Evolutionary conservation across 1,140 invertebrate species (phyloP).

Genomic region (Papilio polyxenes): DNA sequence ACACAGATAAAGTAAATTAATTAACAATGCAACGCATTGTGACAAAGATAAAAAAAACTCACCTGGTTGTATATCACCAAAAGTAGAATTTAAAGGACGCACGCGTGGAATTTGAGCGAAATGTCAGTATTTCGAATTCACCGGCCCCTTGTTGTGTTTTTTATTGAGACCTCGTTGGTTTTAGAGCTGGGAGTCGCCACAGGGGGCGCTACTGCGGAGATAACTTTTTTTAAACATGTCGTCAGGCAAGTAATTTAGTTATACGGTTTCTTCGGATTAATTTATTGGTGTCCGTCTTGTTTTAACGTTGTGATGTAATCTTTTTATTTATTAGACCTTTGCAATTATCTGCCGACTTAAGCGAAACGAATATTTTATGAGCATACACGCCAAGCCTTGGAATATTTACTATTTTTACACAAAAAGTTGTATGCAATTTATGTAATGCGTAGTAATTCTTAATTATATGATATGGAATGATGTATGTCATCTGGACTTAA

Average conservation of each 20-base stretch:
- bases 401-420: neutral
- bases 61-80: constrained; percentile 34
- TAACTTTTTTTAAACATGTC: constrained; percentile 39
- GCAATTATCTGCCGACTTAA: constrained; percentile 34
- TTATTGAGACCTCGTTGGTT: constrained; percentile 35
- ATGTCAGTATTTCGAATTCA: constrained; percentile 37
- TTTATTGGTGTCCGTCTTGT: constrained; percentile 45
- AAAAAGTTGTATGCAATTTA: no score
- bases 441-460: no score
- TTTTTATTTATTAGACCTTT: constrained; percentile 30
- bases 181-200: constrained; percentile 41
- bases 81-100: constrained; percentile 37
- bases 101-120: constrained; percentile 40
- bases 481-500: no score
- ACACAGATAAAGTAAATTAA: constrained; percentile 18
- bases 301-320: constrained; percentile 33
- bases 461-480: no score
- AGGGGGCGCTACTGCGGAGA: constrained; percentile 51
- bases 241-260: constrained; percentile 53
- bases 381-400: neutral
- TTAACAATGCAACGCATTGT: constrained; percentile 27
- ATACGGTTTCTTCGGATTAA: constrained; percentile 53
- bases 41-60: constrained; percentile 25
- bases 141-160: constrained; percentile 29
- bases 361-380: constrained; percentile 10